Conservation (phyloP, 2,888 invertebrate genomes). For the Pyrocoelia pectoralis region DNA sequence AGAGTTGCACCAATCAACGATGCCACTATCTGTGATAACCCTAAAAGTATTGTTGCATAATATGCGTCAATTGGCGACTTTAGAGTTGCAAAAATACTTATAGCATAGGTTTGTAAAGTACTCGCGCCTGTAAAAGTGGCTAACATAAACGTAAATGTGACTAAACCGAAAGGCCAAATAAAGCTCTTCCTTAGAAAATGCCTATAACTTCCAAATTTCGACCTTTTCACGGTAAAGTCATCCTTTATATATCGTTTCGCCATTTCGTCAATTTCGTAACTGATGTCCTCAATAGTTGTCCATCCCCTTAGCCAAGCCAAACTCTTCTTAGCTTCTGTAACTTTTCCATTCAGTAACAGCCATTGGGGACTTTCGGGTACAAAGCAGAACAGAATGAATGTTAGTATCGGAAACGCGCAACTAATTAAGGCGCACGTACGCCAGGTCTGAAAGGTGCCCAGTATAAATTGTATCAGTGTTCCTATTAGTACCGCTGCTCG, state of each 20-base stretch:
- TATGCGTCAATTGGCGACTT: conserved; percentile 79
- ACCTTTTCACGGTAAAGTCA: conserved; percentile 59
- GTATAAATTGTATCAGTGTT: conserved; percentile 76
- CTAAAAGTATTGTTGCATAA: conserved; percentile 76
- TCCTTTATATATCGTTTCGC: not conserved
- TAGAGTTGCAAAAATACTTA: conserved; percentile 74
- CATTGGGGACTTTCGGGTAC: conserved; percentile 86
- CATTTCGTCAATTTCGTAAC: not conserved
- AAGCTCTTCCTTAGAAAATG: conserved; percentile 71
- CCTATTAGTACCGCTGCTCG: conserved; percentile 79
- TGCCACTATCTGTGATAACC: conserved; percentile 73
- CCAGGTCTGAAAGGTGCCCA: conserved; percentile 77
- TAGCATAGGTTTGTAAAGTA: conserved; percentile 76
- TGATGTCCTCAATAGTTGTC: conserved; percentile 59
- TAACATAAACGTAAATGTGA: conserved; percentile 73
- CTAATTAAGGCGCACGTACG: conserved; percentile 74
- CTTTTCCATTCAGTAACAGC: conserved; percentile 73
- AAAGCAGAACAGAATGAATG: conserved; percentile 72
- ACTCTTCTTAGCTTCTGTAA: conserved; percentile 71
- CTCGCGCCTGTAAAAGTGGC: conserved; percentile 80
- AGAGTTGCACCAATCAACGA: conserved; percentile 70
- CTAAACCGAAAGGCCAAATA: conserved; percentile 71
- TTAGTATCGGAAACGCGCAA: conserved; percentile 68
- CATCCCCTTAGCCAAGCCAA: conserved; percentile 84
- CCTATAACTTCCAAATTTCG: no score